phyloP scores from a whole-genome alignment of 2,888 invertebrate genomes.

The Limnephilus auricula region DNA sequence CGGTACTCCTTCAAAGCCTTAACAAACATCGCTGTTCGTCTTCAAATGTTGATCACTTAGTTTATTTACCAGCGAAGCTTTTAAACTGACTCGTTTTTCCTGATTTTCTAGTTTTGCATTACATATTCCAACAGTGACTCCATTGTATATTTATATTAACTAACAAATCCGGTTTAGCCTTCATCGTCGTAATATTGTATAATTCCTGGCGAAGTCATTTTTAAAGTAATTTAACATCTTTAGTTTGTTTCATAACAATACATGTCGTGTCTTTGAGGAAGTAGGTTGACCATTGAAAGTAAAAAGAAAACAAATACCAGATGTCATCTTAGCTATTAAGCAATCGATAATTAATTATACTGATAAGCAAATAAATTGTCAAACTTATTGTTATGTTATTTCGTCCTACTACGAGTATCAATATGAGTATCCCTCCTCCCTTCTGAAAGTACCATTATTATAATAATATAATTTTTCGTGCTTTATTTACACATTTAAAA shows the following conservation, averaged over 20 bases:
- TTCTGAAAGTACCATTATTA: too few relatives aligned
- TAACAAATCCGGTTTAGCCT: neutral
- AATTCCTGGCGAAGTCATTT: neutral
- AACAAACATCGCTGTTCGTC: neutral
- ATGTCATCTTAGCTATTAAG: neutral
- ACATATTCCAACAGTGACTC: neutral
- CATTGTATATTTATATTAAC: conserved; percentile 2
- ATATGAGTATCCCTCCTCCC: too few relatives aligned
- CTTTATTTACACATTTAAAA: too few relatives aligned
- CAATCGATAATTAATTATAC: neutral
- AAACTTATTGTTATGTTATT: too few relatives aligned
- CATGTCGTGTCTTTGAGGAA: too few relatives aligned
- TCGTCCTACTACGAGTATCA: too few relatives aligned
- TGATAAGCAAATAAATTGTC: neutral
- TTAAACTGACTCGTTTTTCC: neutral
- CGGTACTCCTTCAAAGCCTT: neutral
- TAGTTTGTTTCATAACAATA: neutral
- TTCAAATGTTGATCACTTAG: neutral
- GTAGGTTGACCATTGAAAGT: neutral
- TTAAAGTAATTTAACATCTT: neutral
- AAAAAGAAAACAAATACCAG: neutral
- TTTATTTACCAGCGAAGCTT: neutral
- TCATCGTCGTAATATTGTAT: neutral
- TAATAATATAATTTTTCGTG: too few relatives aligned
- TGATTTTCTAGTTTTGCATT: neutral